A percentile compares a stretch with the other conserved stretches of the same genome.
phyloP scores from a whole-genome alignment of 2,888 invertebrate genomes.

The Habrosyne pyritoides region DNA sequence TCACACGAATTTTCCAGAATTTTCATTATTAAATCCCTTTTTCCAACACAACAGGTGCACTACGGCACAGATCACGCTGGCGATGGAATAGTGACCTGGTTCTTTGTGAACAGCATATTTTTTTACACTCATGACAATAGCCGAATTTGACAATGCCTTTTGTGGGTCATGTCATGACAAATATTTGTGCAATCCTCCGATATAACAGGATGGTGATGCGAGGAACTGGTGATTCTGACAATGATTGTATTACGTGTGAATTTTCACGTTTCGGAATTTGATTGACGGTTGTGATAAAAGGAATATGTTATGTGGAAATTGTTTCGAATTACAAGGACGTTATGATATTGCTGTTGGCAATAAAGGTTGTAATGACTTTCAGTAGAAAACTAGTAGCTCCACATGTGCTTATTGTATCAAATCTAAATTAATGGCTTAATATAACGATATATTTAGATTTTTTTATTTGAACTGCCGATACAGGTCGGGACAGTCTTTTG shows the following conservation, averaged over 20 bases:
- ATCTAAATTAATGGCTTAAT: too few species aligned
- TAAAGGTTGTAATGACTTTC: background rate
- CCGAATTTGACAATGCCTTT: conserved; percentile 5
- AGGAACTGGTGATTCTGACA: background rate
- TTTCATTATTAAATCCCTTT: background rate
- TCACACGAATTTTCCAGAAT: background rate
- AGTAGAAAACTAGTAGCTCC: too few species aligned
- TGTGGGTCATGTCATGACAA: conserved; percentile 1
- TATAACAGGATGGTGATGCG: background rate
- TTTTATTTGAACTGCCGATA: too few species aligned
- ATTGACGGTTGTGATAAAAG: background rate
- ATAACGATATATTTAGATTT: too few species aligned
- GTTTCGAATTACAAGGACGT: background rate
- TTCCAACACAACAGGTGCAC: conserved; percentile 1
- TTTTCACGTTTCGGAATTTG: background rate
- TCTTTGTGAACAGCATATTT: conserved; percentile 9
- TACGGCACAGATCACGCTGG: background rate
- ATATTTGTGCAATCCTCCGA: background rate
- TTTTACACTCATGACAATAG: conserved; percentile 6
- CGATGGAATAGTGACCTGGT: conserved; percentile 12
- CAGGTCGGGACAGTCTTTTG: too few species aligned
- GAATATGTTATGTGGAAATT: background rate
- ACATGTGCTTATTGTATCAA: too few species aligned
- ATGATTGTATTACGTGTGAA: background rate
- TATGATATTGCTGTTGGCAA: background rate